Evolutionary conservation across 2,888 invertebrate species (phyloP), one percentile per base, ranked within the genome.

Genomic region (Arctia plantaginis): DNA sequence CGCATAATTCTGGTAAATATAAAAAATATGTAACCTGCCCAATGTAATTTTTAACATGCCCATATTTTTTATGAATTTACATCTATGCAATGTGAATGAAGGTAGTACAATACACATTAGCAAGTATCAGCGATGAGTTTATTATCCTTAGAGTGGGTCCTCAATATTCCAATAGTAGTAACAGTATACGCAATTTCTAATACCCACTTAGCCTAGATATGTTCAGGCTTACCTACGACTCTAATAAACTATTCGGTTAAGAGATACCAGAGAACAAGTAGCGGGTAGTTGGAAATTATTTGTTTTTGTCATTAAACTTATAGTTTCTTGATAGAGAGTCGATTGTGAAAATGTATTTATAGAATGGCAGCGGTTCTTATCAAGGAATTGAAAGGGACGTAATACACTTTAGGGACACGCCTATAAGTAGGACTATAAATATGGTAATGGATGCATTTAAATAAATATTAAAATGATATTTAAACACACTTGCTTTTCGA

Each of bases 241-340:
- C 30, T 44, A 67, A 67, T 68, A 68, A 68, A 70, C 44, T 13
- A 70, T 62, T 70, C 62, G 12, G n/a, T 27, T 23, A 7, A 33
- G 12, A 66, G 71, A 71, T 71, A 66, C 8, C 18, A 51, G 18
- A 23, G 4, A 66, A 20, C 65, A 4, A 15, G 33, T 33, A 55
- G 35, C 66, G 27, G 59, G 59, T 59, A 30, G 66, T 66, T 27
- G 27, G 27, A 41, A 75, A 73, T 77, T 74, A 72, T 76, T 73
- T 70, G 35, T 3, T 47, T 67, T 65, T 74, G 69, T 80, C 66
- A 71, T 73, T 70, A 76, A 82, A 68, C 67, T 81, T 84, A 83
- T 75, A 69, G 79, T 75, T 72, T 8, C 69, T 23, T 67, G 85
- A 85, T 79, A 82, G 55, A 64, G 20, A 41, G 71, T 65, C 20